Evolutionary conservation across 2,888 invertebrate species (phyloP), one percentile per base, ranked within the genome.

Genomic region (Diarsia rubi): DNA sequence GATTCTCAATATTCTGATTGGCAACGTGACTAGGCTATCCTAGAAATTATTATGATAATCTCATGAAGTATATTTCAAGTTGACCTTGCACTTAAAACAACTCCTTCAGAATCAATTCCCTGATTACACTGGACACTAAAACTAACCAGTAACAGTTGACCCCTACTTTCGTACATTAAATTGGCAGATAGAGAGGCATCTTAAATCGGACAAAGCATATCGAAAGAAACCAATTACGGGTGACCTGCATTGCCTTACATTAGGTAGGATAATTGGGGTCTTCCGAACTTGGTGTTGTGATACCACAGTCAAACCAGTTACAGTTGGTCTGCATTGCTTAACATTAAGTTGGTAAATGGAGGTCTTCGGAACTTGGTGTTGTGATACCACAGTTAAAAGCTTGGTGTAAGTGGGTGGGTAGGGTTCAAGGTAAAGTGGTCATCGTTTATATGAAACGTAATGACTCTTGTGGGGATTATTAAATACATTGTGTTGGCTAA

Each of bases 401-500:
- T 82, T 59, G 9, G 12, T 37, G 42, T 63, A 70, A 78, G 69
- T 67, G 83, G 60, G 64, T 68, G 69, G 77, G 69, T 73, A 77
- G 85, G 54, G 82, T 72, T 85, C 82, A 85, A 70, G 72, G 78
- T 70, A 82, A 85, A 82, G 68, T 82, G 82, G 82, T 37, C 85
- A 65, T 62, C 71, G 82, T 73, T 82, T 85, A 77, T 82, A 85
- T 82, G 73, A 85, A 73, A 73, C 37, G 67, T 85, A 82, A 82
- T 82, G 85, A 85, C 62, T 65, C 85, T 69, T 73, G 73, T 82
- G 82, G 82, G 82, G 85, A 78, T 85, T 82, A 85, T 82, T 82
- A 85, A 82, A 82, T 85, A 82, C 82, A 77, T 77, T 82, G 82
- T 82, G 82, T 60, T 69, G 82, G 85, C 85, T 82, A 82, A 82